Percentiles rank a stretch among this genome's conserved stretches.
These are phyloP conservation scores for Lytechinus variegatus DNA, from an alignment of 35 echinoderm and acorn worm species.

Conservation along the genomic window DNA sequence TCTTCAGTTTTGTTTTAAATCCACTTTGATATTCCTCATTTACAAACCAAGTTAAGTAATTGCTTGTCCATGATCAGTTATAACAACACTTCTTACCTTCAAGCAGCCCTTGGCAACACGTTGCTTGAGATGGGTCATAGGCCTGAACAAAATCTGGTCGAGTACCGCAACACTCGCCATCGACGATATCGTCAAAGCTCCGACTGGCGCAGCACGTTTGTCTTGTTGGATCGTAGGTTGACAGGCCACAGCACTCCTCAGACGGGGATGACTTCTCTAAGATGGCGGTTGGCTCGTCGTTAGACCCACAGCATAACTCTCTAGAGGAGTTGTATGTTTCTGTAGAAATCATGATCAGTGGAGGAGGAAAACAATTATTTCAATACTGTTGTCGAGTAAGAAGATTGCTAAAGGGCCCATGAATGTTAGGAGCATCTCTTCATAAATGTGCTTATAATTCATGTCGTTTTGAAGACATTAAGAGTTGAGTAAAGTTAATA, in stretches of 20 bases:
- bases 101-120: background rate
- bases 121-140: background rate
- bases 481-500: no score
- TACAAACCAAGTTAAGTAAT: background rate
- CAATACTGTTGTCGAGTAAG: no score
- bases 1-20: background rate
- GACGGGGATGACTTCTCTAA: conserved; percentile 33
- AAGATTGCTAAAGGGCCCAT: no score
- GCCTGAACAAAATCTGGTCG: background rate
- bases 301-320: conserved; percentile 40
- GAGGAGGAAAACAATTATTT: background rate
- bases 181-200: background rate
- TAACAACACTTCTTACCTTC: conserved; percentile 18
- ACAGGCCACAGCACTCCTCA: conserved; percentile 53
- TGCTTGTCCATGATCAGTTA: background rate
- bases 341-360: background rate
- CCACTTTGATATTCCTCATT: background rate
- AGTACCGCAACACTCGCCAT: conserved; percentile 40
- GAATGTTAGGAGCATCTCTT: no score
- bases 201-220: conserved; percentile 42
- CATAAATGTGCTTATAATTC: no score
- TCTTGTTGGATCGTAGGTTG: conserved; percentile 45
- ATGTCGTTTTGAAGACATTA: no score
- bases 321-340: conserved; percentile 9
- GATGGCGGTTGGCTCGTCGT: background rate